Conservation (phyloP, 2,113 vertebrate genomes). For the Ibidorhyncha struthersii region DNA sequence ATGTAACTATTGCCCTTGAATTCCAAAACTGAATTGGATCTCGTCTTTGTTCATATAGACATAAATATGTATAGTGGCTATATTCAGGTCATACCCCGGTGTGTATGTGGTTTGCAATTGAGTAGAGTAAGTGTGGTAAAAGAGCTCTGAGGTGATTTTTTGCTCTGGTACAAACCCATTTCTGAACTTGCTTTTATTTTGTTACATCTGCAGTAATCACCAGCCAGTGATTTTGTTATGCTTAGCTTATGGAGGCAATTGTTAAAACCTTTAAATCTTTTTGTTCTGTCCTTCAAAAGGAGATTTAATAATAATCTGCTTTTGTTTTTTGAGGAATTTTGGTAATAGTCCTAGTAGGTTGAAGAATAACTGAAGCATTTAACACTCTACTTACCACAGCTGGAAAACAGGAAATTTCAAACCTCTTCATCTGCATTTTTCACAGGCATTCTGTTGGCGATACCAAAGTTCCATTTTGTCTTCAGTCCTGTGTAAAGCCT, state of each 20-base stretch:
- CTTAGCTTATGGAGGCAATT: not conserved
- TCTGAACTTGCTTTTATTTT: not conserved
- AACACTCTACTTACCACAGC: not conserved
- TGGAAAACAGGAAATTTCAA: not conserved
- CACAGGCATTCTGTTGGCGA: constrained; percentile 93
- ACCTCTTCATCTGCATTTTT: not conserved
- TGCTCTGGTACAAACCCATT: not conserved
- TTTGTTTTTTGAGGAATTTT: not conserved
- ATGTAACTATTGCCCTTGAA: not conserved
- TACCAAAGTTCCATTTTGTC: constrained; percentile 98
- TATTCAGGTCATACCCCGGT: not conserved
- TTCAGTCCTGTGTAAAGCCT: constrained; percentile 97
- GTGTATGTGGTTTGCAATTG: not conserved
- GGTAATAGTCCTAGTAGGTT: not conserved
- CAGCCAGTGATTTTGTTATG: not conserved
- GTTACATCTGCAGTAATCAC: not conserved
- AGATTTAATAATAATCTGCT: not conserved
- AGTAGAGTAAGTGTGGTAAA: not conserved
- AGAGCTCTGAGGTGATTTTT: not conserved
- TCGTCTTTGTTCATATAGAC: not conserved
- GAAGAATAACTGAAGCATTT: not conserved
- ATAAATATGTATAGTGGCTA: not conserved
- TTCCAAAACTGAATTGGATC: not conserved
- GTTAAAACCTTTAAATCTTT: not conserved
- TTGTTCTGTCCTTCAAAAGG: not conserved